Conservation (phyloP, 2,797 vertebrate genomes). For the Hydrocynus forskahlii region DNA sequence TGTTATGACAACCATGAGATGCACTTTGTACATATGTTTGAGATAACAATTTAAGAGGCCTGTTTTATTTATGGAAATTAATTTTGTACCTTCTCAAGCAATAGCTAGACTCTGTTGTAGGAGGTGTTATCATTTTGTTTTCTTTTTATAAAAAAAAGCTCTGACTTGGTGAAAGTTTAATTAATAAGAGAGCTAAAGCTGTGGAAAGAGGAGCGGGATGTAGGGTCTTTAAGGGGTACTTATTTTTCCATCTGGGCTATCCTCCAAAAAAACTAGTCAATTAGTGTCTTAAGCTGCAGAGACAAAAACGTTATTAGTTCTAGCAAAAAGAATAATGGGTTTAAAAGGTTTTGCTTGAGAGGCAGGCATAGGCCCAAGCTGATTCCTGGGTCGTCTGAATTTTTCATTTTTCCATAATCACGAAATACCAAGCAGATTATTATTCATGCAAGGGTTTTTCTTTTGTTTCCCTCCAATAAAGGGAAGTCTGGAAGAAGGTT, state of each 20-base stretch:
- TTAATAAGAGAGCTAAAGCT: conserved; percentile 85
- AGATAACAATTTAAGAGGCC: neutral
- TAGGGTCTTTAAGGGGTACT: conserved; percentile 82
- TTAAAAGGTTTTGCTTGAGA: conserved; percentile 81
- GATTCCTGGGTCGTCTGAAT: conserved; percentile 65
- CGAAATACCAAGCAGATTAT: conserved; percentile 61
- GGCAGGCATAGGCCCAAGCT: conserved; percentile 71
- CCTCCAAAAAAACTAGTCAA: conserved; percentile 84
- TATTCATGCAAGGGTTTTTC: conserved; percentile 50
- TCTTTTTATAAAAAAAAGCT: conserved; percentile 74
- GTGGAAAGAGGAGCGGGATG: conserved; percentile 76
- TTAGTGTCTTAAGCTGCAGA: conserved; percentile 85
- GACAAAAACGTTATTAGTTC: conserved; percentile 85
- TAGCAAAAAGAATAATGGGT: conserved; percentile 82
- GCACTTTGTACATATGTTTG: neutral
- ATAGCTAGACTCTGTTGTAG: conserved; percentile 75
- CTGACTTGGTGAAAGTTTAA: conserved; percentile 85
- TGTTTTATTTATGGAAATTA: conserved; percentile 64
- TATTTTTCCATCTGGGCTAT: conserved; percentile 86
- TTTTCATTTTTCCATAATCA: conserved; percentile 62
- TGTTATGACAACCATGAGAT: neutral
- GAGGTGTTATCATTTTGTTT: conserved; percentile 68
- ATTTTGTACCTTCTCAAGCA: conserved; percentile 74
- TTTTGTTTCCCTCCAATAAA: conserved; percentile 69
- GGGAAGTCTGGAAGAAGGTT: conserved; percentile 66